These are phyloP conservation scores for Deroptyus accipitrinus DNA, from an alignment of 2,113 vertebrate genomes.

Conservation along the genomic window DNA sequence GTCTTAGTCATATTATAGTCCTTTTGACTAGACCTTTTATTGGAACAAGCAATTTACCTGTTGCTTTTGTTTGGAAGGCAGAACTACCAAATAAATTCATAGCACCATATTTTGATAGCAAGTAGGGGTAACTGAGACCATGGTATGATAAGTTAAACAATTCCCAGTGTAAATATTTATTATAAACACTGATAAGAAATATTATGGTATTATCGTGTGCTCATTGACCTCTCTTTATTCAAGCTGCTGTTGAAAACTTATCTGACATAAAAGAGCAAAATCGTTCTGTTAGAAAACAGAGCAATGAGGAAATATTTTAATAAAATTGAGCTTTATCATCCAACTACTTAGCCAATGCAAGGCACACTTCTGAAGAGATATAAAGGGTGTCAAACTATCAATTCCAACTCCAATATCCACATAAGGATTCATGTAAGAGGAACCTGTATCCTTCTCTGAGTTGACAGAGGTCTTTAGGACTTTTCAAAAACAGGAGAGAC, in stretches of 20 bases:
- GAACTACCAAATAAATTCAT: not conserved
- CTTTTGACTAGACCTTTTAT: not conserved
- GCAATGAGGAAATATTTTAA: not conserved
- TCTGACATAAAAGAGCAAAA: slow-evolving; percentile 7
- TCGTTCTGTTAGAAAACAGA: not conserved
- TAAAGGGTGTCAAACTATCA: not conserved
- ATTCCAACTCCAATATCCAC: not conserved
- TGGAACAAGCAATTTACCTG: not conserved
- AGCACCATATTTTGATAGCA: not conserved
- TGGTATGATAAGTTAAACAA: not conserved
- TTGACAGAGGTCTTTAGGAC: not conserved
- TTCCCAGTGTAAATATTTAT: slow-evolving; percentile 2
- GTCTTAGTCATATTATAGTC: not conserved
- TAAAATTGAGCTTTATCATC: not conserved
- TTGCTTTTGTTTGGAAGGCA: not conserved
- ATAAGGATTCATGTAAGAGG: not conserved
- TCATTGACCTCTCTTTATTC: not conserved
- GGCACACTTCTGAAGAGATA: not conserved
- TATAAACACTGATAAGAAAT: slow-evolving; percentile 7
- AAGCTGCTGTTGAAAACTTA: not conserved
- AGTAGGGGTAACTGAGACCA: not conserved
- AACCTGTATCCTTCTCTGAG: not conserved
- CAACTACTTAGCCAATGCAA: not conserved
- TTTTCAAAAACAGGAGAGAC: not conserved
- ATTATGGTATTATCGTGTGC: not conserved